A percentile compares a stretch with the other conserved stretches of the same genome.
These are phyloP conservation scores for Harpagoxenus sublaevis DNA, from an alignment of 2,888 invertebrate species.

Conservation along the genomic window DNA sequence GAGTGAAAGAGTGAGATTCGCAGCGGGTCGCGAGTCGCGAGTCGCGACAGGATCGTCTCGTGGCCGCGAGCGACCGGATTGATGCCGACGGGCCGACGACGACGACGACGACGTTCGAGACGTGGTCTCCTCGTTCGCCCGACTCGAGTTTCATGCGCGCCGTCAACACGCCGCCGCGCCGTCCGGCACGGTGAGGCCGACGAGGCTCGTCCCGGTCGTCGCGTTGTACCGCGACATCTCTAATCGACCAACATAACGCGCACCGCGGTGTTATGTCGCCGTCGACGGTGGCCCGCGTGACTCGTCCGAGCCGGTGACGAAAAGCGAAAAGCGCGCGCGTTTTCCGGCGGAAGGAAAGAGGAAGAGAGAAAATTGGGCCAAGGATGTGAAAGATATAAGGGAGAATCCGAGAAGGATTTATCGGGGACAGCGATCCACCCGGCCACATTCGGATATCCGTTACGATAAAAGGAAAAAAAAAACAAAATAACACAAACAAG, in stretches of 20 bases:
- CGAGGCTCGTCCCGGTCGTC: background rate
- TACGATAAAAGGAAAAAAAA: background rate
- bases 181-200: slow-evolving; percentile 42
- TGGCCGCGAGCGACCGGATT: slow-evolving; percentile 36
- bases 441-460: background rate
- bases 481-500: background rate
- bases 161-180: slow-evolving; percentile 56
- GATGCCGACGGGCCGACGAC: slow-evolving; percentile 42
- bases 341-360: background rate
- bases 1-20: background rate
- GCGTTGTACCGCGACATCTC: background rate
- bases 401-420: background rate
- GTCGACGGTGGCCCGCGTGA: slow-evolving; percentile 41
- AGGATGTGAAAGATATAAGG: background rate
- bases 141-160: slow-evolving; percentile 68
- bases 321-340: slow-evolving; percentile 44
- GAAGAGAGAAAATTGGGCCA: background rate
- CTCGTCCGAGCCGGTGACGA: slow-evolving; percentile 61
- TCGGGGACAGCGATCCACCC: background rate
- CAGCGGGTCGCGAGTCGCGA: too few relatives aligned
- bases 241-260: slow-evolving; percentile 3
- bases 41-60: background rate
- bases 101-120: slow-evolving; percentile 52
- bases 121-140: slow-evolving; percentile 62
- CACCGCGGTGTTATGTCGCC: slow-evolving; percentile 56